Conservation (phyloP, 1,140 invertebrate species). For the Drosophila nannoptera region DNA sequence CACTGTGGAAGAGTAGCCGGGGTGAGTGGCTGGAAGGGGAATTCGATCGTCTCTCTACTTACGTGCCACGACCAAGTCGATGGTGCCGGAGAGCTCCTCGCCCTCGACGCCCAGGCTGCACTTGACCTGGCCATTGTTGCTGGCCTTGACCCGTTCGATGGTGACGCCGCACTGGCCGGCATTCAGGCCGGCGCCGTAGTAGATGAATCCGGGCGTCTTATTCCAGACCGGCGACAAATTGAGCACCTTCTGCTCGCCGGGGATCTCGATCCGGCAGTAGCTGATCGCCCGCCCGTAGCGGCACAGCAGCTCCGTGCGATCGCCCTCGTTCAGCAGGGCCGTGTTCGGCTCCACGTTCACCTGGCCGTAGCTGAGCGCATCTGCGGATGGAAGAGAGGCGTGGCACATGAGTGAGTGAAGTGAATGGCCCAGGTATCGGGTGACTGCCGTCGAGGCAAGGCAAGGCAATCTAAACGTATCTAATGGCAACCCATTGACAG, state of each 20-base stretch:
- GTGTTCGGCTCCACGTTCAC: conserved; percentile 74
- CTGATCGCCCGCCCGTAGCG: conserved; percentile 73
- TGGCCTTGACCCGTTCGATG: conserved; percentile 82
- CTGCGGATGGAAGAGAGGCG: conserved; percentile 41
- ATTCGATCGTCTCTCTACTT: conserved; percentile 77
- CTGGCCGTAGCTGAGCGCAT: conserved; percentile 67
- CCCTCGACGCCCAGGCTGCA: conserved; percentile 81
- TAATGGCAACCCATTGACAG: conserved; percentile 33
- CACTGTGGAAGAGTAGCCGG: conserved; percentile 78
- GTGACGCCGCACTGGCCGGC: conserved; percentile 85
- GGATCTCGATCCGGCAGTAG: conserved; percentile 81
- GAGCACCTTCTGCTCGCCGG: conserved; percentile 78
- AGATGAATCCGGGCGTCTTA: conserved; percentile 79
- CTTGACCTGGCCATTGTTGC: conserved; percentile 84
- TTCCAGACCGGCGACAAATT: conserved; percentile 59
- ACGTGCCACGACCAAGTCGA: conserved; percentile 86
- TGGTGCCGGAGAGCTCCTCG: conserved; percentile 81
- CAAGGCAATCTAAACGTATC: too few relatives aligned
- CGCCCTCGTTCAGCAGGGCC: conserved; percentile 76
- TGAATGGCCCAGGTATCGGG: conserved; percentile 24
- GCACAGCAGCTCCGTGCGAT: conserved; percentile 80
- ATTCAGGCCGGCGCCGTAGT: conserved; percentile 81
- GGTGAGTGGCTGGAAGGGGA: background rate
- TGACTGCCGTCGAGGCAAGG: background rate
- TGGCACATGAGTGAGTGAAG: background rate